These are phyloP conservation scores for Scotopteryx bipunctaria DNA, from an alignment of 2,888 invertebrate genomes.

Conservation along the genomic window DNA sequence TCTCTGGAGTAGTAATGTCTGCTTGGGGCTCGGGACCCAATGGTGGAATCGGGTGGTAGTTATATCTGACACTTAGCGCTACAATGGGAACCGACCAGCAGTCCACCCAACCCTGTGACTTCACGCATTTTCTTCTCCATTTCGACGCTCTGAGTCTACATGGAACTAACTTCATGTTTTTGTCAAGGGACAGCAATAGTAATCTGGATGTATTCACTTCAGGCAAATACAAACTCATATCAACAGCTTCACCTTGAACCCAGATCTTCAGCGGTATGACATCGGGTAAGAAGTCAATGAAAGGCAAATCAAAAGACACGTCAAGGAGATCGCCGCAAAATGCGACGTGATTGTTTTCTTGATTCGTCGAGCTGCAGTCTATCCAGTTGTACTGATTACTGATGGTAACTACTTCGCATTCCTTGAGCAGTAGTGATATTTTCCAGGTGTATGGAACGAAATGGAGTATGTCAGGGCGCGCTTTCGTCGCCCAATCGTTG, in stretches of 20 bases:
- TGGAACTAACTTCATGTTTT: conserved; percentile 93
- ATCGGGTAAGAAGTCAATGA: conserved; percentile 95
- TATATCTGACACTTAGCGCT: conserved; percentile 94
- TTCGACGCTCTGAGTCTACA: conserved; percentile 82
- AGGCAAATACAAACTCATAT: conserved; percentile 94
- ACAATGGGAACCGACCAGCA: conserved; percentile 98
- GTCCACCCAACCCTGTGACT: conserved; percentile 93
- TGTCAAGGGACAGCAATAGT: conserved; percentile 92
- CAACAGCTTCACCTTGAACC: conserved; percentile 97
- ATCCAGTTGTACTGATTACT: conserved; percentile 99
- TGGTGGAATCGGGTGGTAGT: conserved; percentile 96
- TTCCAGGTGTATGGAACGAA: conserved; percentile 99
- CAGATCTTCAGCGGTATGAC: conserved; percentile 95
- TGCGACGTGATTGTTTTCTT: conserved; percentile 97
- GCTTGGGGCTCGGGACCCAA: conserved; percentile 94
- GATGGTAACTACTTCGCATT: conserved; percentile 96
- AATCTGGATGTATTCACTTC: conserved; percentile 95
- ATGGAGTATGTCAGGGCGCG: conserved; percentile 94
- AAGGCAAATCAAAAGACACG: conserved; percentile 96
- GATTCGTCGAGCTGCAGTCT: conserved; percentile 97
- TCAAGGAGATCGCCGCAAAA: conserved; percentile 97
- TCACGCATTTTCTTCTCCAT: conserved; percentile 92
- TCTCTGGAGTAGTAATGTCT: conserved; percentile 96
- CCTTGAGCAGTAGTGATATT: conserved; percentile 94
- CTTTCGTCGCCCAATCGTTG: conserved; percentile 98